Evolutionary conservation across 2,797 vertebrate species (phyloP), one percentile per base, ranked within the genome.

Genomic region (Megalops cyprinoides): DNA sequence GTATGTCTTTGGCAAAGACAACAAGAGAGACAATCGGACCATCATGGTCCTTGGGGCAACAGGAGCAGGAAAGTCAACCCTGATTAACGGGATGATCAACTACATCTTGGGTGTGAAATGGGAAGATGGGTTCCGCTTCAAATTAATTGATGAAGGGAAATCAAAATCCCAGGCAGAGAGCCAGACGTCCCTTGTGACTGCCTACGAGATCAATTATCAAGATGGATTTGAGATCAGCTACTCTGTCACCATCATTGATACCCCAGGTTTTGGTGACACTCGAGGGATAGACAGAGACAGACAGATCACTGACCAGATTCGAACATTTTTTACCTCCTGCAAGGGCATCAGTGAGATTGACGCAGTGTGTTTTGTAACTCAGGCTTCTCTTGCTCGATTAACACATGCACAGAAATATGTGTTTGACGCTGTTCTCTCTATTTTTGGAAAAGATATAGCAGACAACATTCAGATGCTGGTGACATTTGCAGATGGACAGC

Each of bases 391-490:
- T 18, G 76, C 79, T 28, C 81, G 79, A 6, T 79, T 85, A 1
- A 87, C 84, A 18, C 49, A 49, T 0, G 71, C 82, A 60, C 89
- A 89, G 10, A 80, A 51, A 67, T 86, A 85, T 31, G 80, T 88
- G 23, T 87, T 89, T 82, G 85, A 89, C 25, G 84, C 82, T 0
- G 65, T 89, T 34, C 85, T 90, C 44, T 85, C 86, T 2, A 84
- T 89, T 28, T 86, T 89, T 82, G 86, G 86, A 15, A 88, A 87
- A 51, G 82, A 91, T 49, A 83, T 91, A 1, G 80, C 80, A 76
- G 82, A 89, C 4, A 91, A 91, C 78, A 90, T 89, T 31, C 31
- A 53, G 4, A 0, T 87, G 14, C 18, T 91, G 78, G 86, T 90
- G 42, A 90, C 88, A 7, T 91, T 87, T 58, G 88, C 6, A 67